These are phyloP conservation scores for Drosophila varians DNA, from an alignment of 1,140 invertebrate species.

Conservation along the genomic window DNA sequence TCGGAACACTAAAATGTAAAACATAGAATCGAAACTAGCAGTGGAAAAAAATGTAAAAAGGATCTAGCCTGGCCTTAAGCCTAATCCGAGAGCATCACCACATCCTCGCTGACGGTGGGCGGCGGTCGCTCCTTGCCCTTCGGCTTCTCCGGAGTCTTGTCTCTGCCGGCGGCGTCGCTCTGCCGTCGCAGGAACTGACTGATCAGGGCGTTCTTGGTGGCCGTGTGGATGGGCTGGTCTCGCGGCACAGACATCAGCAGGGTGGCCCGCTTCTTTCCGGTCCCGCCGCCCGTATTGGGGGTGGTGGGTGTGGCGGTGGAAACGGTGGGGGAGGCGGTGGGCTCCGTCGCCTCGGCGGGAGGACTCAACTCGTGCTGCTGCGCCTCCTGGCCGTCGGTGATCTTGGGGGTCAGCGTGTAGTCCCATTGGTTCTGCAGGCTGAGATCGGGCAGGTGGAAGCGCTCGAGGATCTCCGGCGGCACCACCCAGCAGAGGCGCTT, in stretches of 20 bases:
- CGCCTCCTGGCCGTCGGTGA: slow-evolving; percentile 14
- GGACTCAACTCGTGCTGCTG: slow-evolving; percentile 38
- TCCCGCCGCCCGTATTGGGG: slow-evolving; percentile 12
- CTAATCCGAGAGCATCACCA: slow-evolving; percentile 66
- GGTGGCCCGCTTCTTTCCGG: slow-evolving; percentile 84
- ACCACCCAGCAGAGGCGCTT: slow-evolving; percentile 89
- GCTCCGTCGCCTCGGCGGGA: slow-evolving; percentile 6
- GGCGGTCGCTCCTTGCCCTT: not conserved
- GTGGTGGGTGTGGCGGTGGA: slow-evolving; percentile 6
- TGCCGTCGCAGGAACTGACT: slow-evolving; percentile 86
- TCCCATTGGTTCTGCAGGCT: slow-evolving; percentile 85
- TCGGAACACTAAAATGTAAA: slow-evolving; percentile 11
- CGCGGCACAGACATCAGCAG: slow-evolving; percentile 75
- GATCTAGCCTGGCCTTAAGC: not conserved
- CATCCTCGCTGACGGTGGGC: slow-evolving; percentile 24
- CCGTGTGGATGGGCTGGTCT: slow-evolving; percentile 64
- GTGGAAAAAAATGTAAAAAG: slow-evolving; percentile 10
- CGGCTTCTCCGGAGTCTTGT: not conserved
- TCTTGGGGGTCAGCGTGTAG: slow-evolving; percentile 84
- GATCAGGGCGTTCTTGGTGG: slow-evolving; percentile 83
- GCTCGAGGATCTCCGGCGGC: slow-evolving; percentile 85
- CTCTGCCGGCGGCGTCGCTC: slow-evolving; percentile 20
- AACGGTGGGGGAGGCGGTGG: not conserved
- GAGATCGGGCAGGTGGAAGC: slow-evolving; percentile 85
- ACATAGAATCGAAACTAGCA: slow-evolving; percentile 20